Evolutionary conservation across 2,888 invertebrate species (phyloP), one percentile per base, ranked within the genome.

Genomic region (Chouioia cunea): DNA sequence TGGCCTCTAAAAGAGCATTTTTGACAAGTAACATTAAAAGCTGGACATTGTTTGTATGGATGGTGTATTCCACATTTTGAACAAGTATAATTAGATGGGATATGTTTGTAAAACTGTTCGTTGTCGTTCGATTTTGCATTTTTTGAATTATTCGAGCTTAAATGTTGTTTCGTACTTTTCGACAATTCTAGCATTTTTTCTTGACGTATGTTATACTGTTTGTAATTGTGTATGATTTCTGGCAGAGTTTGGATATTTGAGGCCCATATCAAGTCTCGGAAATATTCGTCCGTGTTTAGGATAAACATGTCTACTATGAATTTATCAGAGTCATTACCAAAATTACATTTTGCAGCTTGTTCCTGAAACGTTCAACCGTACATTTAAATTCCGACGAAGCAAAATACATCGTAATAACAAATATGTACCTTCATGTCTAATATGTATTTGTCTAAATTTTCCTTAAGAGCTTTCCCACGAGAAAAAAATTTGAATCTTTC

Each of bases 221-320:
- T 70, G 16, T 20, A 59, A 53, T 53, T n/a, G 47, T 56, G 12
- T 16, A 53, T 36, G 6, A 70, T 18, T 27, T 70, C 65, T n/a
- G 6, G 2, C 48, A 70, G n/a, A 18, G 58, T 16, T 10, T 8
- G 6, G 16, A 65, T 14, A 48, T 59, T 43, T 15, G 23, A 10
- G 2, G 23, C n/a, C 44, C 60, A 70, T n/a, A 44, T 56, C 8
- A 44, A 43, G 20, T 54, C 2, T 48, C 22, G 20, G 10, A 65
- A 43, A 44, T 59, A 20, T 12, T 16, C 23, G 22, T 65, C 56
- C 50, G 60, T 47, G n/a, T 68, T 65, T n/a, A 60, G 23, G 63
- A 79, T 65, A 18, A 79, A 36, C 70, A 74, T 76, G n/a, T 79
- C 80, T 27, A 77, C 67, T 47, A 80, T 65, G 8, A 79, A 65